Evolutionary conservation across 2,797 vertebrate species (phyloP).

Genomic region (Limnodromus scolopaceus): DNA sequence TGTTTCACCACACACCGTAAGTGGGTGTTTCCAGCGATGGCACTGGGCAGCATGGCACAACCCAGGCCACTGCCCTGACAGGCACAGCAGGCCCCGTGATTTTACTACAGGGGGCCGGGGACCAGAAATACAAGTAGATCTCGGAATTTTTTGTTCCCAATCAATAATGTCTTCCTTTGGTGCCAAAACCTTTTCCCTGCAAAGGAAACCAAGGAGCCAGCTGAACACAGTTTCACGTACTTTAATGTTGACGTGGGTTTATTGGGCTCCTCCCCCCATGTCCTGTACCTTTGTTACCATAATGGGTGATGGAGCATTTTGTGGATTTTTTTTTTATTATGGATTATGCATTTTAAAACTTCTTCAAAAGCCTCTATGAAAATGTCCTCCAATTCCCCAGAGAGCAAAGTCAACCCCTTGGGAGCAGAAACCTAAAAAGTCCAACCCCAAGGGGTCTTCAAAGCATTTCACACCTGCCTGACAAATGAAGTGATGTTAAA

Average conservation of each 20-base stretch:
- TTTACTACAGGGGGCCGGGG: neutral
- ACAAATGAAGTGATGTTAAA: neutral
- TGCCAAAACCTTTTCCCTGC: neutral
- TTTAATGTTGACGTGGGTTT: neutral
- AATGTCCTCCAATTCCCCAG: neutral
- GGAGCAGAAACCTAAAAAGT: neutral
- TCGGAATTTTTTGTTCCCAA: neutral
- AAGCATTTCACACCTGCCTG: neutral
- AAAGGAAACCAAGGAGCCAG: neutral
- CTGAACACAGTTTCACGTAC: neutral
- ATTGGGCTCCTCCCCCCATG: neutral
- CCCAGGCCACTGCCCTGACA: neutral
- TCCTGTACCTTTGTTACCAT: neutral
- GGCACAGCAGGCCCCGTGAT: neutral
- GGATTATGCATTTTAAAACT: neutral
- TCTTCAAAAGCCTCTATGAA: neutral
- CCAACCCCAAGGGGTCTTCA: rapidly evolving
- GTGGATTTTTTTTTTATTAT: neutral
- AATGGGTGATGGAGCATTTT: rapidly evolving
- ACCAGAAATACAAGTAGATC: neutral
- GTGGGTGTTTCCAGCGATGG: neutral
- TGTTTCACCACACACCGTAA: neutral
- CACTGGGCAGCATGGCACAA: neutral
- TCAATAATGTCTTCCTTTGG: neutral
- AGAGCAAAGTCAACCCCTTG: neutral